Evolutionary conservation across 2,888 invertebrate genomes (phyloP).

Genomic region (Protophormia terraenovae): DNA sequence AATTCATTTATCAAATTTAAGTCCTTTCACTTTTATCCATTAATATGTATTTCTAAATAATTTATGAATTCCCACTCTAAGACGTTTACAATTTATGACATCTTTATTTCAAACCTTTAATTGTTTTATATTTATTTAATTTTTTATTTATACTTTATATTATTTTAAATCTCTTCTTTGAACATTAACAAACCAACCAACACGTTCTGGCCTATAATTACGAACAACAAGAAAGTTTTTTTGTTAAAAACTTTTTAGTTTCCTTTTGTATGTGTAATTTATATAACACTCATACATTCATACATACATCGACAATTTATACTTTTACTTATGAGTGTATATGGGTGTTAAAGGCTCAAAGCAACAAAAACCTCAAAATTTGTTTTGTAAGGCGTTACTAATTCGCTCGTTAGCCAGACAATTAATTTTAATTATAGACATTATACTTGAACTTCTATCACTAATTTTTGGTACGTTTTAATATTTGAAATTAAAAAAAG

Average conservation of each 20-base stretch:
- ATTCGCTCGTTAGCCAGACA: slow-evolving; percentile 51
- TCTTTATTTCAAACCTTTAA: background rate
- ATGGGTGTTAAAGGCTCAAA: background rate
- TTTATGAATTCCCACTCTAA: too few species aligned
- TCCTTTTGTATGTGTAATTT: background rate
- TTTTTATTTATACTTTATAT: background rate
- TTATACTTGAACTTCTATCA: slow-evolving; percentile 23
- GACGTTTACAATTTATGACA: background rate
- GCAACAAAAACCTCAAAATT: background rate
- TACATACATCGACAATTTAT: too few species aligned
- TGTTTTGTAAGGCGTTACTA: slow-evolving; percentile 42
- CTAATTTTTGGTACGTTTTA: slow-evolving; percentile 9
- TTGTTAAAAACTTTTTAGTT: background rate
- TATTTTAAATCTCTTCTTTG: background rate
- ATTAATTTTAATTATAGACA: slow-evolving; percentile 48
- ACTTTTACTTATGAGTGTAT: background rate
- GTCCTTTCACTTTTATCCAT: too few species aligned
- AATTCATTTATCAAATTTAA: too few species aligned
- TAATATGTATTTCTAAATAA: too few species aligned
- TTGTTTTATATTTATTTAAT: background rate
- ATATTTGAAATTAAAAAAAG: too few species aligned
- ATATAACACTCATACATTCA: background rate
- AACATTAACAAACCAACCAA: slow-evolving; percentile 1
- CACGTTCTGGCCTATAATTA: slow-evolving; percentile 18
- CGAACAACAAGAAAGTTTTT: background rate